Conservation (phyloP, 92 coral and sea anemone species). For the Micromussa lordhowensis region DNA sequence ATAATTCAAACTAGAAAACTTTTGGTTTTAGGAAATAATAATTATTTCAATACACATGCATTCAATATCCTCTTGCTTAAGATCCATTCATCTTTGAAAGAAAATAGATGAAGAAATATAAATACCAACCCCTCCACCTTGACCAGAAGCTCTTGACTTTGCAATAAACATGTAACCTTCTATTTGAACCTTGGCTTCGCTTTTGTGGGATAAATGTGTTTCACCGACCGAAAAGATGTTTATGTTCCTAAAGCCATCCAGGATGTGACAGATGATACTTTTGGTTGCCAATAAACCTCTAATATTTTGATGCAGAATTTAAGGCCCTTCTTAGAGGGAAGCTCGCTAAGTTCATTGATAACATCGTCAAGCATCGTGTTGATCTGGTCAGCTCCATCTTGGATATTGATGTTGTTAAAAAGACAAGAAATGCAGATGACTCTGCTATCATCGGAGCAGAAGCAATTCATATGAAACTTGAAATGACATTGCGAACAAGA, state of each 20-base stretch:
- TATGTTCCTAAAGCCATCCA: conserved; percentile 49
- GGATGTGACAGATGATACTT: conserved; percentile 51
- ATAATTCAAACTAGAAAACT: conserved; percentile 55
- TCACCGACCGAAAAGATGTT: conserved; percentile 64
- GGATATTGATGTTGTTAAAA: conserved; percentile 57
- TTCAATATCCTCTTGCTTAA: too few species aligned
- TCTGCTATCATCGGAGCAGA: conserved; percentile 38
- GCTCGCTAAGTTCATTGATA: too few species aligned
- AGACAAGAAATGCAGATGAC: conserved; percentile 42
- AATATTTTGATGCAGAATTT: too few species aligned
- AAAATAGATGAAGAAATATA: too few species aligned
- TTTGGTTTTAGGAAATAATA: conserved; percentile 63
- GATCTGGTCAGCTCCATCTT: conserved; percentile 55
- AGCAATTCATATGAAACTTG: conserved; percentile 65
- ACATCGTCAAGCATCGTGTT: conserved; percentile 30
- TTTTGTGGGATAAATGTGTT: conserved; percentile 62
- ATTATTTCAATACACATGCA: conserved; percentile 57
- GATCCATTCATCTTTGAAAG: too few species aligned
- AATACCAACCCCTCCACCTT: conserved; percentile 51
- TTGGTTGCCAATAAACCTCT: conserved; percentile 27
- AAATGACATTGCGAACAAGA: conserved; percentile 48
- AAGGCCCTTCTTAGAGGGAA: too few species aligned
- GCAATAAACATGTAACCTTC: conserved; percentile 58
- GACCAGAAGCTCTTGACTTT: conserved; percentile 54
- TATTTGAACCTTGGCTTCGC: conserved; percentile 34